Conservation (phyloP, 2,888 invertebrate species). For the Tetranychus piercei region DNA sequence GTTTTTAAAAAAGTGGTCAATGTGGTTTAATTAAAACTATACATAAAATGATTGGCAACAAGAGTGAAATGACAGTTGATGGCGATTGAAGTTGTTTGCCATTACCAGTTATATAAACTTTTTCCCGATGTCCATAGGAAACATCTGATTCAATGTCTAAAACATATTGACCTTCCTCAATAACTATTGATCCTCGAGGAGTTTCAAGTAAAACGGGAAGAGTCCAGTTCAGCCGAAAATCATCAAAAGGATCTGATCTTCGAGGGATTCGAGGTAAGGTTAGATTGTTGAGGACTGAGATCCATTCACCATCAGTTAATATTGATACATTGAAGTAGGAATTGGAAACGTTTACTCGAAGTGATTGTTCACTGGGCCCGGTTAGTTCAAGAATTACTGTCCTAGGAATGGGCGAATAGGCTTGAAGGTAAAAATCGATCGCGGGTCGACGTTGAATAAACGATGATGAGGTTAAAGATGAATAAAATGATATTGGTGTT, state of each 20-base stretch:
- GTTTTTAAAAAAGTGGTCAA: not conserved
- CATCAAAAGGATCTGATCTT: not conserved
- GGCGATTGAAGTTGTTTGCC: not conserved
- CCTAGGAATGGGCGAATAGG: not conserved
- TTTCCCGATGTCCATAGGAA: not conserved
- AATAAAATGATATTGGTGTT: not conserved
- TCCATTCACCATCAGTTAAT: not conserved
- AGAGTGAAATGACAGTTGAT: not conserved
- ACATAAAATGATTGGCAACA: not conserved
- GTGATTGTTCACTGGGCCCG: not conserved
- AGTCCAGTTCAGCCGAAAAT: not conserved
- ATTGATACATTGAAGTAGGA: not conserved
- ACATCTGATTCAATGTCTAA: not conserved
- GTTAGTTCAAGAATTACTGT: not conserved
- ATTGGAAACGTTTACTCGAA: not conserved
- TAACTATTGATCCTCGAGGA: not conserved
- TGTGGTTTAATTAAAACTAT: not conserved
- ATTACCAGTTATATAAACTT: not conserved
- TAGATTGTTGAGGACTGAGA: not conserved
- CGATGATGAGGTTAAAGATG: not conserved
- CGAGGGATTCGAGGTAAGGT: not conserved
- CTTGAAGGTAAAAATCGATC: not conserved
- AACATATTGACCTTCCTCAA: not conserved
- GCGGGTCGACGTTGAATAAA: not conserved
- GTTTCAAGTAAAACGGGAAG: not conserved